Evolutionary conservation across 2,113 vertebrate species (phyloP).

Genomic region (Corapipo altera): DNA sequence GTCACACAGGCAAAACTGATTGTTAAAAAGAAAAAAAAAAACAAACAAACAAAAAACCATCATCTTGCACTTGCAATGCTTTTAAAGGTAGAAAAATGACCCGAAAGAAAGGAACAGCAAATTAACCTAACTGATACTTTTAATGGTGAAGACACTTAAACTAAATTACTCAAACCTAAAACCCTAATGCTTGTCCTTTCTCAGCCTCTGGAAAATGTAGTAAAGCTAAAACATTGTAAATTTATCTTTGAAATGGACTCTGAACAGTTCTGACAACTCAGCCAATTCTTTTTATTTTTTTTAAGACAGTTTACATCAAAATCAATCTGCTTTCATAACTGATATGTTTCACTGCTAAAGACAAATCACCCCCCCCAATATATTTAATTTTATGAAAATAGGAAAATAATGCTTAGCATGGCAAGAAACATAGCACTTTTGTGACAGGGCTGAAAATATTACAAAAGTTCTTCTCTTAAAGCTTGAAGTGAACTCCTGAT

Average conservation of each 20-base stretch:
- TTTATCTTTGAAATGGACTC: not conserved
- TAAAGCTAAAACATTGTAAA: not conserved
- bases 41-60: not conserved
- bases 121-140: not conserved
- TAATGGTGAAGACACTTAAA: not conserved
- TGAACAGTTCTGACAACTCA: not conserved
- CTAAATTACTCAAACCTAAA: not conserved
- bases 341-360: not conserved
- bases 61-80: accelerated
- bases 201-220: not conserved
- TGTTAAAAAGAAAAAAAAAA: not conserved
- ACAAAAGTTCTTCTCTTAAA: not conserved
- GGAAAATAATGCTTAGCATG: not conserved
- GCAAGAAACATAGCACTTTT: not conserved
- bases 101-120: not conserved
- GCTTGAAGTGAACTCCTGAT: conserved; percentile 31
- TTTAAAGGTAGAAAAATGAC: not conserved
- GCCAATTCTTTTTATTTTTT: not conserved
- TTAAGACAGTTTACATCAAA: conserved; percentile 1
- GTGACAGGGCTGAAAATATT: not conserved
- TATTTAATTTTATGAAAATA: conserved; percentile 8
- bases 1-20: not conserved
- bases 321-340: conserved; percentile 18
- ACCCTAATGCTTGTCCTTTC: not conserved
- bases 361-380: not conserved